These are phyloP conservation scores for Labeo calbasu DNA, from an alignment of 2,797 vertebrate genomes.

Conservation along the genomic window DNA sequence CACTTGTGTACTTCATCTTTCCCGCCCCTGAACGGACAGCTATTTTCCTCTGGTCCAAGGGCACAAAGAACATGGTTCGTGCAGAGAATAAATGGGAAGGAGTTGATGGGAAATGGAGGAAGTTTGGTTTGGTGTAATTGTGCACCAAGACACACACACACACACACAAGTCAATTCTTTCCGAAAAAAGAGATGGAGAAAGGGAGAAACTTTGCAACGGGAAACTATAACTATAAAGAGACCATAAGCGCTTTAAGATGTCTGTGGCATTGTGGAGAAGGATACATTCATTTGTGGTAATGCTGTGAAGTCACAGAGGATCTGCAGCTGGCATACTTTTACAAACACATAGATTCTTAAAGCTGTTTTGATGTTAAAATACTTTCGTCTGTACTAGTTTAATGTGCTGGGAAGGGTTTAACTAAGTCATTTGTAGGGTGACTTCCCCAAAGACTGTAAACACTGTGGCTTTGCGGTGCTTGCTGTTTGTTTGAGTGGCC, in stretches of 20 bases:
- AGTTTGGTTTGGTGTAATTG: constrained; percentile 35
- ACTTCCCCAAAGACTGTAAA: constrained; percentile 11
- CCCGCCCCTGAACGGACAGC: constrained; percentile 25
- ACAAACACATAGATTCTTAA: constrained; percentile 23
- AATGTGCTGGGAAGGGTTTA: not conserved
- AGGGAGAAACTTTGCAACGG: constrained; percentile 11
- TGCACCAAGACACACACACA: constrained; percentile 26
- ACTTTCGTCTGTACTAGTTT: not conserved
- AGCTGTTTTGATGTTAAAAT: constrained; percentile 18
- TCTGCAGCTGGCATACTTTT: constrained; percentile 43
- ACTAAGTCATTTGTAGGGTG: not conserved
- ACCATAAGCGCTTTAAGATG: constrained; percentile 47
- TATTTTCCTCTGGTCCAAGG: constrained; percentile 40
- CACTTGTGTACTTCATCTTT: constrained; percentile 44
- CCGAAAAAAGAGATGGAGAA: constrained; percentile 27
- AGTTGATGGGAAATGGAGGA: constrained; percentile 2
- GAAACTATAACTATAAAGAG: constrained; percentile 63
- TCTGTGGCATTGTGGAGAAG: constrained; percentile 45
- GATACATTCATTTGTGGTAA: constrained; percentile 42
- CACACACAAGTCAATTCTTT: constrained; percentile 25
- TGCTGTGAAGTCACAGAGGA: constrained; percentile 29
- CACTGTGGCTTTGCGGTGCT: constrained; percentile 21
- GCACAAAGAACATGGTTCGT: constrained; percentile 37
- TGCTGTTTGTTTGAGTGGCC: constrained; percentile 38
- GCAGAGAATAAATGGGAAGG: constrained; percentile 29